Conservation (phyloP, 2,113 vertebrate species). For the Paradisaea rubra region DNA sequence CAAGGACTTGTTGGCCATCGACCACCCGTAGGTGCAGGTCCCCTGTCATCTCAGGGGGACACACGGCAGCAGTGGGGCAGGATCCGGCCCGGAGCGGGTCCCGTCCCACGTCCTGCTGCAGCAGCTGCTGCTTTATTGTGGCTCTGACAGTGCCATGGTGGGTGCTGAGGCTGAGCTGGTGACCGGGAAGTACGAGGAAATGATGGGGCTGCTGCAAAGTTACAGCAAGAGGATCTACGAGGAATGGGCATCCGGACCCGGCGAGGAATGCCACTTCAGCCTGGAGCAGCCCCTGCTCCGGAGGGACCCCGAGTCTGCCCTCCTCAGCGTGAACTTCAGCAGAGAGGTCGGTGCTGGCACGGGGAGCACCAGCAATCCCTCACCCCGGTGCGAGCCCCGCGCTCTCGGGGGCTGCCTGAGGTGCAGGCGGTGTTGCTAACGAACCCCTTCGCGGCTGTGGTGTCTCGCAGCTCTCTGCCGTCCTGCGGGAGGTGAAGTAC, state of each 20-base stretch:
- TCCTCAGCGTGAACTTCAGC: slow-evolving; percentile 73
- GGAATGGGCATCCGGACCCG: slow-evolving; percentile 55
- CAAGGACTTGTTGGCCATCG: slow-evolving; percentile 50
- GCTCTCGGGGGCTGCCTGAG: background rate
- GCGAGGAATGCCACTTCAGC: slow-evolving; percentile 69
- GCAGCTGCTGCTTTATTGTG: fast-evolving
- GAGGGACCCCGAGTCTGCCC: background rate
- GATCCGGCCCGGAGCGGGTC: fast-evolving
- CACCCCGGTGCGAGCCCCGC: fast-evolving
- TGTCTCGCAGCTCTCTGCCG: slow-evolving; percentile 59
- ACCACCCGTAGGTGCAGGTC: slow-evolving; percentile 65
- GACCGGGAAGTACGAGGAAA: slow-evolving; percentile 61
- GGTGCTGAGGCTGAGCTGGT: slow-evolving; percentile 53
- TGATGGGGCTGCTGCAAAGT: slow-evolving; percentile 51
- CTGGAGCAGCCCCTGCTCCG: slow-evolving; percentile 73
- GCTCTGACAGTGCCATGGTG: slow-evolving; percentile 45
- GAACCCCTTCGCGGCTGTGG: fast-evolving
- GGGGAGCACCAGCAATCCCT: fast-evolving
- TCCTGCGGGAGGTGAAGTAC: slow-evolving; percentile 77
- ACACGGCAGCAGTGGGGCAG: background rate
- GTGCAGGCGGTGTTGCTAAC: fast-evolving
- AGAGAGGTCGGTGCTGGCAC: slow-evolving; percentile 45
- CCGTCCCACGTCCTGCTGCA: background rate
- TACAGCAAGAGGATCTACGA: slow-evolving; percentile 19
- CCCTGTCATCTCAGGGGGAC: background rate